A percentile compares a stretch with the other conserved stretches of the same genome.
Conservation (phyloP, 2,888 invertebrate species). For the Lasioglossum villosulum region DNA sequence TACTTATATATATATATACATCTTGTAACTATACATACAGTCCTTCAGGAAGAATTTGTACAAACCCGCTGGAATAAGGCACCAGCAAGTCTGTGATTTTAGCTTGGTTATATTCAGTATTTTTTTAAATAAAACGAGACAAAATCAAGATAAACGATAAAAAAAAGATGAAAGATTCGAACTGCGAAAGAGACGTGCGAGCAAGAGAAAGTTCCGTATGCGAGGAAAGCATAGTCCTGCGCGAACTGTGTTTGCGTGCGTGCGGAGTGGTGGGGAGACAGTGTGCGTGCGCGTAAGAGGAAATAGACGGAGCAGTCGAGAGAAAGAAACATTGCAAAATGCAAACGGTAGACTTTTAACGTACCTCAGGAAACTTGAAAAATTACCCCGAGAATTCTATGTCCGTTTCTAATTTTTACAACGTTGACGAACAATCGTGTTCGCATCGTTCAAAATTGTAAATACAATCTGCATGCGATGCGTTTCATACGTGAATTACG, state of each 20-base stretch:
- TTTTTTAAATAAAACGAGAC: conserved; percentile 83
- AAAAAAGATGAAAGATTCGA: conserved; percentile 72
- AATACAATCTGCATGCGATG: conserved; percentile 31
- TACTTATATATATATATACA: conserved; percentile 72
- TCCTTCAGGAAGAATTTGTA: conserved; percentile 84
- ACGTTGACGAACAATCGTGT: background rate
- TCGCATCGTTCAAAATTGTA: conserved; percentile 32
- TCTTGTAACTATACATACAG: conserved; percentile 79
- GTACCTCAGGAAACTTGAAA: conserved; percentile 19
- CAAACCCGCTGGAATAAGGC: conserved; percentile 79
- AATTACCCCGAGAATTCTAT: background rate
- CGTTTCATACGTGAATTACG: background rate
- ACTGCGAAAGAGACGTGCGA: conserved; percentile 52
- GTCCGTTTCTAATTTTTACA: background rate
- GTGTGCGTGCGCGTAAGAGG: conserved; percentile 7
- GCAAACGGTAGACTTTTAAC: conserved; percentile 28
- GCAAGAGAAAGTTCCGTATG: conserved; percentile 38
- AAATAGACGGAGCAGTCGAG: conserved; percentile 30
- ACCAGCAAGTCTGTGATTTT: conserved; percentile 84
- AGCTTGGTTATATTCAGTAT: conserved; percentile 85
- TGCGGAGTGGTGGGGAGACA: background rate
- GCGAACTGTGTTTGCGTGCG: conserved; percentile 4
- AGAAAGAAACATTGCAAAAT: conserved; percentile 29
- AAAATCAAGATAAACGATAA: conserved; percentile 76
- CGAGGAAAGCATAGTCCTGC: conserved; percentile 25